These are phyloP conservation scores for Peromyscus maniculatus DNA, from an alignment of 2,113 vertebrate species.

Conservation along the genomic window DNA sequence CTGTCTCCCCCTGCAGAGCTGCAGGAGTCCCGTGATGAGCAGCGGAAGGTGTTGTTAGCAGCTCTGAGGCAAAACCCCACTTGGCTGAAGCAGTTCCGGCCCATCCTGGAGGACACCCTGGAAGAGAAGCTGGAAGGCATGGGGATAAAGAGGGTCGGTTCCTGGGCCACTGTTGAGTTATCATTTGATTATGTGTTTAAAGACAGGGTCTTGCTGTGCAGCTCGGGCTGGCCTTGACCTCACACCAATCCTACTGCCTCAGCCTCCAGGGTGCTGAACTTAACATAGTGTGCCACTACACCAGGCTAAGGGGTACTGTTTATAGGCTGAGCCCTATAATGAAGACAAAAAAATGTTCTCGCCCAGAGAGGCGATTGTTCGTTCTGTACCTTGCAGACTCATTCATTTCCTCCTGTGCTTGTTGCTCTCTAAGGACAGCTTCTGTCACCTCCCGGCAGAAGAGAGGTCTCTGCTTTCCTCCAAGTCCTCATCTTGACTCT, in stretches of 20 bases:
- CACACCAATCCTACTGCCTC: not conserved
- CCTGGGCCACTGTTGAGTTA: fast-evolving
- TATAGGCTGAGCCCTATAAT: not conserved
- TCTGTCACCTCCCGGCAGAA: not conserved
- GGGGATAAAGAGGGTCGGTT: conserved; percentile 81
- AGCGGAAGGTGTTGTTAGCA: conserved; percentile 71
- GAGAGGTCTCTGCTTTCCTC: not conserved
- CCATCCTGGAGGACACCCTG: conserved; percentile 84
- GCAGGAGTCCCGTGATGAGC: conserved; percentile 33
- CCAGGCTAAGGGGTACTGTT: not conserved
- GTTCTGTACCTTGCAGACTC: not conserved
- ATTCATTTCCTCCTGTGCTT: not conserved
- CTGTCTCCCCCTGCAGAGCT: conserved; percentile 62
- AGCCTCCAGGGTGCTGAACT: not conserved
- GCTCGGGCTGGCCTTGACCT: not conserved
- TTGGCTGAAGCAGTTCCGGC: conserved; percentile 81
- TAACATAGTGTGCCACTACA: not conserved
- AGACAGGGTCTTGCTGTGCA: not conserved
- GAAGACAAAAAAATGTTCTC: not conserved
- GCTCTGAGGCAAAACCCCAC: conserved; percentile 75
- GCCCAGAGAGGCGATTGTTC: not conserved
- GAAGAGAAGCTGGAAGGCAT: conserved; percentile 86
- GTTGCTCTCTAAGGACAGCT: not conserved
- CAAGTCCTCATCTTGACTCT: not conserved
- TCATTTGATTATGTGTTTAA: not conserved